Conservation (phyloP, 2,113 vertebrate species). For the Pluvianellus socialis region DNA sequence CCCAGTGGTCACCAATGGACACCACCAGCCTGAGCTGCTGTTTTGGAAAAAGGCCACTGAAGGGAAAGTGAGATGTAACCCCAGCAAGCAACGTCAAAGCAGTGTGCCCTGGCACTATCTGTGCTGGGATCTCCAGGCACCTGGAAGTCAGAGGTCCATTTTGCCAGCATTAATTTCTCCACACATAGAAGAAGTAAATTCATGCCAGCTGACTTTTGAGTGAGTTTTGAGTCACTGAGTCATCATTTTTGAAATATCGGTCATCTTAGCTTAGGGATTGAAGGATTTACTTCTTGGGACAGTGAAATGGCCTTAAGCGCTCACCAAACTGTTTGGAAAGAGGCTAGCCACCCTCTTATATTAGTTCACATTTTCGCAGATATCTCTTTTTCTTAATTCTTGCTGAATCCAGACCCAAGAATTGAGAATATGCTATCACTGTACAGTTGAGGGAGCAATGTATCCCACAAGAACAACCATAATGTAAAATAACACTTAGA, state of each 20-base stretch:
- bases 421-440: neutral
- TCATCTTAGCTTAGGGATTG: neutral
- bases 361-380: neutral
- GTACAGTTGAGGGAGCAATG: neutral
- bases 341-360: neutral
- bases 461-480: neutral
- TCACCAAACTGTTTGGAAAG: neutral
- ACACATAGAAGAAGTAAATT: neutral
- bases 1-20: accelerated
- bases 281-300: neutral
- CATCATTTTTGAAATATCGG: neutral
- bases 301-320: no score
- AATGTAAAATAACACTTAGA: neutral
- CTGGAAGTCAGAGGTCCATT: neutral
- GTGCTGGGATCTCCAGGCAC: neutral
- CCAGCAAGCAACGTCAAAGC: neutral
- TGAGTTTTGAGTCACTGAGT: no score
- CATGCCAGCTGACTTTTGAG: neutral
- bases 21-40: neutral
- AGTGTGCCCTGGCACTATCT: neutral
- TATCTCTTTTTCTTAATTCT: neutral
- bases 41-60: neutral
- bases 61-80: neutral
- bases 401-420: neutral
- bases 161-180: neutral